Evolutionary conservation across 2,797 vertebrate genomes (phyloP).

Genomic region (Jordanella pulchra): DNA sequence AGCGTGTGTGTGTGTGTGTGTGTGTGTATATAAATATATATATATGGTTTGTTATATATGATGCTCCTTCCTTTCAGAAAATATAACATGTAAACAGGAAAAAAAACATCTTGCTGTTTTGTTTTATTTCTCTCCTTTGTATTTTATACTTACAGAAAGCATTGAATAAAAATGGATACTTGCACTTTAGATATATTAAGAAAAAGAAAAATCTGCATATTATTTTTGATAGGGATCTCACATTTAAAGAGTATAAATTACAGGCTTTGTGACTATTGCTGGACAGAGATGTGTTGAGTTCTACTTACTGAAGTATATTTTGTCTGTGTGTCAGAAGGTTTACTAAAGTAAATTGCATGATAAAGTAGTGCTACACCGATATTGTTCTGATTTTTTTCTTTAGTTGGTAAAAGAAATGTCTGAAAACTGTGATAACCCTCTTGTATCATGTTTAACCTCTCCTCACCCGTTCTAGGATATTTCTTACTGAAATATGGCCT

Average conservation of each 20-base stretch:
- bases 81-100: slow-evolving; percentile 82
- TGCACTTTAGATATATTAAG: slow-evolving; percentile 89
- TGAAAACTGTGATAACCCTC: slow-evolving; percentile 85
- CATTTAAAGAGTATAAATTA: slow-evolving; percentile 83
- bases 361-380: slow-evolving; percentile 84
- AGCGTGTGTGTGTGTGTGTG: slow-evolving; percentile 39
- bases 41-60: slow-evolving; percentile 85
- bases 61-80: slow-evolving; percentile 84
- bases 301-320: slow-evolving; percentile 87
- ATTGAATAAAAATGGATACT: slow-evolving; percentile 87
- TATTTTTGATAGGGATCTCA: slow-evolving; percentile 90
- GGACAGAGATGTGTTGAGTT: slow-evolving; percentile 84
- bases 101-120: slow-evolving; percentile 82
- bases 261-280: slow-evolving; percentile 86
- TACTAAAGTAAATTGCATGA: slow-evolving; percentile 88
- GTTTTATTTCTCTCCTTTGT: slow-evolving; percentile 79
- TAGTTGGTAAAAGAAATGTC: slow-evolving; percentile 83
- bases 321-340: slow-evolving; percentile 86
- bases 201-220: slow-evolving; percentile 85
- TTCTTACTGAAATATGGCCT: slow-evolving; percentile 79
- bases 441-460: slow-evolving; percentile 81
- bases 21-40: slow-evolving; percentile 62
- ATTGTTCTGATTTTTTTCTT: slow-evolving; percentile 75
- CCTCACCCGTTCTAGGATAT: slow-evolving; percentile 72
- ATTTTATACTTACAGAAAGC: slow-evolving; percentile 88